A percentile compares a stretch with the other conserved stretches of the same genome.
These are phyloP conservation scores for Eubucco bourcierii DNA, from an alignment of 2,113 vertebrate genomes.

Conservation along the genomic window DNA sequence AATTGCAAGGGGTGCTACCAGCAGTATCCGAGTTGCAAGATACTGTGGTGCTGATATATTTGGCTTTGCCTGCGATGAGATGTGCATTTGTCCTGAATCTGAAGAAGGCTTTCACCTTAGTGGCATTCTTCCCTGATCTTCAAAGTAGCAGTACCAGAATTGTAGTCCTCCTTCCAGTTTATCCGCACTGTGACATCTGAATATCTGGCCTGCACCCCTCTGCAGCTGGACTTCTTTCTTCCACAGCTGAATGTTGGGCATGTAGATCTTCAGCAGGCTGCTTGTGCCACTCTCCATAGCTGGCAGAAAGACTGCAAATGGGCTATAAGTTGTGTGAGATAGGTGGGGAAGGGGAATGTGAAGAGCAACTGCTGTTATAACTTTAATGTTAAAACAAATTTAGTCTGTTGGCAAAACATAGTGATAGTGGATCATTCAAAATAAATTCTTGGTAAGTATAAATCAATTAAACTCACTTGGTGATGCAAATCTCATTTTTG, in stretches of 20 bases:
- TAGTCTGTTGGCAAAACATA: constrained; percentile 28
- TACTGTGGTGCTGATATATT: not conserved
- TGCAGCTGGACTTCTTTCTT: not conserved
- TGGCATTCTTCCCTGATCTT: not conserved
- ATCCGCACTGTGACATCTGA: not conserved
- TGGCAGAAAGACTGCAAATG: not conserved
- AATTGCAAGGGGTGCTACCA: not conserved
- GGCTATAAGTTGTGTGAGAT: not conserved
- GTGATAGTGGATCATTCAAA: not conserved
- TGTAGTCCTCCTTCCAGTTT: not conserved
- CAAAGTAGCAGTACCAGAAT: not conserved
- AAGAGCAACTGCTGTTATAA: not conserved
- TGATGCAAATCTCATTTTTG: constrained; percentile 7
- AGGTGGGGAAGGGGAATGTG: not conserved
- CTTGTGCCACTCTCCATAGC: not conserved
- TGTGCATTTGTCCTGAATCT: not conserved
- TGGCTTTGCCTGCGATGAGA: not conserved
- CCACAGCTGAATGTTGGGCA: not conserved
- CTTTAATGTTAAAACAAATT: not conserved
- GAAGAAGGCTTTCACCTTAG: not conserved
- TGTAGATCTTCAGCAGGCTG: not conserved
- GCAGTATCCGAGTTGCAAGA: not conserved
- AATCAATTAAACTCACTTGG: constrained; percentile 2
- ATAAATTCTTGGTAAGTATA: not conserved
- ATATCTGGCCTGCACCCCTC: not conserved